phyloP scores from a whole-genome alignment of 92 coral and sea anemone species.

The Epizoanthus stellaris region DNA sequence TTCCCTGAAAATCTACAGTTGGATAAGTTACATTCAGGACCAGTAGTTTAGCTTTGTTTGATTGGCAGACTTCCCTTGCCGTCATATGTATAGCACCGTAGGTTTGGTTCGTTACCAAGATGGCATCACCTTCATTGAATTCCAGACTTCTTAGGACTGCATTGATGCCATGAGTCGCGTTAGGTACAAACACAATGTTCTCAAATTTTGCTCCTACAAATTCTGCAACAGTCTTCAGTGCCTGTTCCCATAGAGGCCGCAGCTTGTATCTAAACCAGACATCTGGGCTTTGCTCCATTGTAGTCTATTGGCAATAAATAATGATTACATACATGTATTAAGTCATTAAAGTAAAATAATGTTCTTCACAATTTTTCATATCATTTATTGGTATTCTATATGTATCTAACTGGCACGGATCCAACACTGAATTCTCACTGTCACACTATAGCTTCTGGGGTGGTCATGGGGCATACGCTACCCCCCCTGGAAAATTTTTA shows the following conservation, averaged over 20 bases:
- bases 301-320: conserved; percentile 6
- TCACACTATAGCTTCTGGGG: too few species aligned
- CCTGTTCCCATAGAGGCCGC: conserved; percentile 17
- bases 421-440: too few species aligned
- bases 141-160: conserved; percentile 64
- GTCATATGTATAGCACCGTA: conserved; percentile 79
- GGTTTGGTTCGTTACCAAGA: conserved; percentile 78
- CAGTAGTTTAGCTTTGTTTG: conserved; percentile 70
- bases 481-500: too few species aligned
- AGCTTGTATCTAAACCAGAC: conserved; percentile 34
- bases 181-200: conserved; percentile 74
- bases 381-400: too few species aligned
- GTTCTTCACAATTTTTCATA: background rate
- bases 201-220: conserved; percentile 71
- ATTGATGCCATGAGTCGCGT: conserved; percentile 74
- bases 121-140: conserved; percentile 69
- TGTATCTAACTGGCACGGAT: too few species aligned
- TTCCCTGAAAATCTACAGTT: conserved; percentile 74
- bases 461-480: too few species aligned
- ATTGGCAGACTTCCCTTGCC: conserved; percentile 74
- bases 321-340: background rate
- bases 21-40: conserved; percentile 82
- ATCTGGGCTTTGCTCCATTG: conserved; percentile 59
- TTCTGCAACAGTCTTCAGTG: conserved; percentile 64
- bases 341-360: background rate